Evolutionary conservation across 2,113 vertebrate species (phyloP).

Genomic region (Macquaria australasica): DNA sequence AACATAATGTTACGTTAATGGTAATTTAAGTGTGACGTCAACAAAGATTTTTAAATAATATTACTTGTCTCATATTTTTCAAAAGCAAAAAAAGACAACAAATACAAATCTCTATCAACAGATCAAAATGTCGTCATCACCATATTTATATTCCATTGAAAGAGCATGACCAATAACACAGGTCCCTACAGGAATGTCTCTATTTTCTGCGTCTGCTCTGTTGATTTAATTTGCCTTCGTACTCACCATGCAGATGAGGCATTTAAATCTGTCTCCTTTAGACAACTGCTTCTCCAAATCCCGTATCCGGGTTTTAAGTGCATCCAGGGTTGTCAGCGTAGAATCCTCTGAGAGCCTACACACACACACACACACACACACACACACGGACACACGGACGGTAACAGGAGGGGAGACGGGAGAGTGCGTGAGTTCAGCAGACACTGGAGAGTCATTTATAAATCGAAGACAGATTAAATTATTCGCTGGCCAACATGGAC

Average conservation of each 20-base stretch:
- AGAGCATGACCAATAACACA: not conserved
- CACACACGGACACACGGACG: constrained; percentile 61
- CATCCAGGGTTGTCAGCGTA: constrained; percentile 92
- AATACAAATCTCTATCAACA: not conserved
- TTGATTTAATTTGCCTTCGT: constrained; percentile 24
- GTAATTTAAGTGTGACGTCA: not conserved
- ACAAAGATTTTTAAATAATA: not conserved
- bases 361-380: constrained; percentile 76
- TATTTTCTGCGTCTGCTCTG: constrained; percentile 25
- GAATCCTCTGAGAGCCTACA: constrained; percentile 77
- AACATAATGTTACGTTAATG: not conserved
- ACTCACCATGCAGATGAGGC: constrained; percentile 99
- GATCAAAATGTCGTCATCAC: not conserved
- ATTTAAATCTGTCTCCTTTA: constrained; percentile 98
- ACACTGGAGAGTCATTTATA: constrained; percentile 81
- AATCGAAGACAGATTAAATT: constrained; percentile 85
- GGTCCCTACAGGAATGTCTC: constrained; percentile 17
- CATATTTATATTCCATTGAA: constrained; percentile 1
- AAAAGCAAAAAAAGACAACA: not conserved
- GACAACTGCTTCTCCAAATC: constrained; percentile 98
- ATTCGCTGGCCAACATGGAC: constrained; percentile 82
- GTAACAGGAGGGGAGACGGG: constrained; percentile 60
- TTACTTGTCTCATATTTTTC: not conserved
- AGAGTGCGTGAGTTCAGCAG: constrained; percentile 54
- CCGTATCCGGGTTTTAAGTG: constrained; percentile 96